phyloP scores from a whole-genome alignment of 2,888 invertebrate genomes.

The Himalopsyche anomala region DNA sequence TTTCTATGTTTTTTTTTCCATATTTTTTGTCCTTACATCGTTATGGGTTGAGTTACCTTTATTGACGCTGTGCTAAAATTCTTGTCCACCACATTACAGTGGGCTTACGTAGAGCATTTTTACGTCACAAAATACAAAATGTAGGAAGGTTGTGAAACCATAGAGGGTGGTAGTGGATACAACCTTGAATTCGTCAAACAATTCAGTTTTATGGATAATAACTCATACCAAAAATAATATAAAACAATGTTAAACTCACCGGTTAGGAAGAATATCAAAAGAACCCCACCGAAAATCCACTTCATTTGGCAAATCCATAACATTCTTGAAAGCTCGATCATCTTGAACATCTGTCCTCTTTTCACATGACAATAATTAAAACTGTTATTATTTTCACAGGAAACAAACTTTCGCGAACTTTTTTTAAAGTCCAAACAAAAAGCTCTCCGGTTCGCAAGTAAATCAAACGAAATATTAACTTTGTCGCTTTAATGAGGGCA shows the following conservation, averaged over 20 bases:
- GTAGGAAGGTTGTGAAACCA: no score
- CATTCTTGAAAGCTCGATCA: conserved; percentile 9
- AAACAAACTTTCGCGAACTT: conserved; percentile 19
- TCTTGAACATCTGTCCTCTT: conserved; percentile 9
- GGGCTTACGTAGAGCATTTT: no score
- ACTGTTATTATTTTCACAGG: conserved; percentile 21
- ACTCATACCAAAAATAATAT: neutral
- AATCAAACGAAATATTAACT: conserved; percentile 34
- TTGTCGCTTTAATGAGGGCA: conserved; percentile 20
- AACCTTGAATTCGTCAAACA: no score
- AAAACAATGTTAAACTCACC: neutral
- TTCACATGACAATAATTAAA: conserved; percentile 16
- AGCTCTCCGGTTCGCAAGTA: neutral
- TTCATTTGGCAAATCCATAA: conserved; percentile 37
- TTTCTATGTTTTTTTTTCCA: no score
- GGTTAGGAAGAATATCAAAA: neutral
- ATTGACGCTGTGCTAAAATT: no score
- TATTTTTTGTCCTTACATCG: no score
- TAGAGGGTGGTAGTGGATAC: no score
- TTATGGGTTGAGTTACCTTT: no score
- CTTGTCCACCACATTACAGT: no score
- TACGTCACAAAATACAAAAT: no score
- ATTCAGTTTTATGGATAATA: no score
- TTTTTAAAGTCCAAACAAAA: conserved; percentile 24
- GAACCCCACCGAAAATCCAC: conserved; percentile 15